phyloP scores from a whole-genome alignment of 2,797 vertebrate genomes.

The Lophius americanus region DNA sequence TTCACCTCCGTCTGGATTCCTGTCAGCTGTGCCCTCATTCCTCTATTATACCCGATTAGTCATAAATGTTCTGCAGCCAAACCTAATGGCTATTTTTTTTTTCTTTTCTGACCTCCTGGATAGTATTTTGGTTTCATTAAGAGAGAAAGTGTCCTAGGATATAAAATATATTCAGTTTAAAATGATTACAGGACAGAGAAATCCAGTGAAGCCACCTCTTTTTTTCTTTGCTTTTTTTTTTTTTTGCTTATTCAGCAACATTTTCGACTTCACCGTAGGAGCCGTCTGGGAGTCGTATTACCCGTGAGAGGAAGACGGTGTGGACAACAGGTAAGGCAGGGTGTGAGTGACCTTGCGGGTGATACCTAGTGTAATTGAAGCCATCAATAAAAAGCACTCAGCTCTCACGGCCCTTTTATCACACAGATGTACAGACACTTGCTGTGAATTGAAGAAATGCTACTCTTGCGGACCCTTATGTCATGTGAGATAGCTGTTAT shows the following conservation, averaged over 20 bases:
- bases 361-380: constrained; percentile 62
- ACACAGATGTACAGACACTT: constrained; percentile 1
- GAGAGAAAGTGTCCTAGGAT: background rate
- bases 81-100: background rate
- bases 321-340: constrained; percentile 26
- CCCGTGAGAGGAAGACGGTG: constrained; percentile 17
- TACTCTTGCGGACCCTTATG: background rate
- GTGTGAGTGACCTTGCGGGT: constrained; percentile 19
- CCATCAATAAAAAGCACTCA: constrained; percentile 65
- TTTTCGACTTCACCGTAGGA: constrained; percentile 5
- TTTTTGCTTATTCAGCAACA: constrained; percentile 46
- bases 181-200: background rate
- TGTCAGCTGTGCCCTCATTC: constrained; percentile 20
- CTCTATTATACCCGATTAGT: background rate
- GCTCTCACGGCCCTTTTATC: constrained; percentile 25
- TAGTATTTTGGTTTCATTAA: background rate
- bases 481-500: background rate
- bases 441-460: no score
- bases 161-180: background rate
- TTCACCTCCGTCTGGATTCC: constrained; percentile 31
- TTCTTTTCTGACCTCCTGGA: no score
- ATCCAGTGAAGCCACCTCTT: constrained; percentile 2
- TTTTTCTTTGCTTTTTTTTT: constrained; percentile 22
- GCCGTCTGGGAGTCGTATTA: constrained; percentile 13
- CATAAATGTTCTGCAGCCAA: background rate